These are phyloP conservation scores for Actinia tenebrosa DNA, from an alignment of 64 coral and sea anemone species.

Conservation along the genomic window DNA sequence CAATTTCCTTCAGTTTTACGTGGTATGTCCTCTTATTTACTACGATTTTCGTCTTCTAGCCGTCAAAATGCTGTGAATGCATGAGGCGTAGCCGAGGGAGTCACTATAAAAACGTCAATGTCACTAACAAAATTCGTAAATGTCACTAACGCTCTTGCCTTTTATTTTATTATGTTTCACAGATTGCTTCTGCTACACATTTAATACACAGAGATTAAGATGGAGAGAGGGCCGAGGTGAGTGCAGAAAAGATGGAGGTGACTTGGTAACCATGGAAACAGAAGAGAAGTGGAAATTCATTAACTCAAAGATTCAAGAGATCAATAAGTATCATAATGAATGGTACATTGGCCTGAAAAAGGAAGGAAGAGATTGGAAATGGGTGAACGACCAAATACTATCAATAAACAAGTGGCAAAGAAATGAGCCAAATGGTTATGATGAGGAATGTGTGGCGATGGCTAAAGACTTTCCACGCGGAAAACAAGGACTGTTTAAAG, in stretches of 20 bases:
- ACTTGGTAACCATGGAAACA: slow-evolving; percentile 40
- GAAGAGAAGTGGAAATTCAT: slow-evolving; percentile 22
- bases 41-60: no score
- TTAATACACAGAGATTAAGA: neutral
- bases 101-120: no score
- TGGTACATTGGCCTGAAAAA: slow-evolving; percentile 53
- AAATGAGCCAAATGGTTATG: neutral
- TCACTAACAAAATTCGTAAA: no score
- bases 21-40: no score
- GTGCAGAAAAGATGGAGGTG: slow-evolving; percentile 2
- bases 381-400: slow-evolving; percentile 8
- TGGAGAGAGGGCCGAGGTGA: slow-evolving; percentile 1
- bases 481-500: slow-evolving; percentile 31
- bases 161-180: neutral
- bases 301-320: neutral
- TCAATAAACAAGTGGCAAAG: slow-evolving; percentile 32
- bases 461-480: slow-evolving; percentile 25
- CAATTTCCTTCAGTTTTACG: no score
- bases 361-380: slow-evolving; percentile 22
- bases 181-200: slow-evolving; percentile 20
- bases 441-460: slow-evolving; percentile 20
- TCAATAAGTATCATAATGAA: neutral
- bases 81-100: no score
- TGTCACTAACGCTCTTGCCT: neutral
- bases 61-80: no score